Evolutionary conservation across 2,797 vertebrate genomes (phyloP).

Genomic region (Salmo trutta): DNA sequence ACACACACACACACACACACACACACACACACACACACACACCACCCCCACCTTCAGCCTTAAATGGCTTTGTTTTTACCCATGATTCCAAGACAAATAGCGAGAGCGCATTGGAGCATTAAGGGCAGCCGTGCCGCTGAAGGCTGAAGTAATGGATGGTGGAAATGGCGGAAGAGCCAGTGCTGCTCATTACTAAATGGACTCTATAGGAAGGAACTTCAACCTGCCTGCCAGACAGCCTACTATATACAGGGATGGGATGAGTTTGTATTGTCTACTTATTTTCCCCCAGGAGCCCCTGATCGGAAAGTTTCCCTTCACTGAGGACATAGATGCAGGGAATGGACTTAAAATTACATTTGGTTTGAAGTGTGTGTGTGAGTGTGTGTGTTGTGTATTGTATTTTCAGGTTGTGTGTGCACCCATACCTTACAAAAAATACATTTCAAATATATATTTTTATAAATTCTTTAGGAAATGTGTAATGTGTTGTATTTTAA

Average conservation of each 20-base stretch:
- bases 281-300: background rate
- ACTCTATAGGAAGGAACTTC: slow-evolving; percentile 60
- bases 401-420: background rate
- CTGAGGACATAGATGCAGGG: background rate
- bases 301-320: background rate
- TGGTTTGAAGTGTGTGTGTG: background rate
- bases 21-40: slow-evolving; percentile 22
- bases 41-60: slow-evolving; percentile 37
- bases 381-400: background rate
- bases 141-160: slow-evolving; percentile 69
- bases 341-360: background rate
- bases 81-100: slow-evolving; percentile 71
- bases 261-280: background rate
- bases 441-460: too few species aligned
- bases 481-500: too few species aligned
- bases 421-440: background rate
- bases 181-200: slow-evolving; percentile 73
- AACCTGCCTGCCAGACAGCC: slow-evolving; percentile 1
- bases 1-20: slow-evolving; percentile 15
- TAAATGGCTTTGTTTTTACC: slow-evolving; percentile 72
- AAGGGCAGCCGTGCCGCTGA: slow-evolving; percentile 54
- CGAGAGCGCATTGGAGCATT: slow-evolving; percentile 66
- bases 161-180: slow-evolving; percentile 62
- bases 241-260: background rate
- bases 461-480: too few species aligned